A percentile compares a stretch with the other conserved stretches of the same genome.
Evolutionary conservation across 2,113 vertebrate species (phyloP).

Genomic region (Lanius ludovicianus): DNA sequence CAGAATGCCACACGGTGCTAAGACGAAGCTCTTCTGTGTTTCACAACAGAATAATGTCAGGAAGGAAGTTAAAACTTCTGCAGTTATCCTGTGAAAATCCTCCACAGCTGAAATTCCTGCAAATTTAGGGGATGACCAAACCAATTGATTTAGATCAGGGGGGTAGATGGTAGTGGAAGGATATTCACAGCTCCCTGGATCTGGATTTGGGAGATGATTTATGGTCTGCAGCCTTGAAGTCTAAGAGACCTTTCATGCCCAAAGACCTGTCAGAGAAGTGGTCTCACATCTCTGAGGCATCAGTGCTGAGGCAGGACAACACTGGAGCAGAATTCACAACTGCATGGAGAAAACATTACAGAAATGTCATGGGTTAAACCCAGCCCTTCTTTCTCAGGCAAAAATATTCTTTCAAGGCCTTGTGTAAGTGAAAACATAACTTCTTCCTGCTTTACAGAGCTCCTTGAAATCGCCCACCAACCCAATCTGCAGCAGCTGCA

Average conservation of each 20-base stretch:
- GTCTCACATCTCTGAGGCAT: neutral
- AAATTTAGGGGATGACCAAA: neutral
- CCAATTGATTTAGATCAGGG: neutral
- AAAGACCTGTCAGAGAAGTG: neutral
- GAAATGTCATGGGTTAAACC: neutral
- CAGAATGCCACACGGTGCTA: neutral
- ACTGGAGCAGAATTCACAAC: neutral
- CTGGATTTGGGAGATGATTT: neutral
- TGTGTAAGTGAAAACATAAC: neutral
- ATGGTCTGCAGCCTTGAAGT: neutral
- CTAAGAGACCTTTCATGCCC: neutral
- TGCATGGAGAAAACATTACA: neutral
- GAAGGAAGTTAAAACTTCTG: neutral
- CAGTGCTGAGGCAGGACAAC: neutral
- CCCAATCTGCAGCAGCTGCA: rapidly evolving
- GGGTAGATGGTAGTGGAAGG: neutral
- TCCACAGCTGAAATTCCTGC: neutral
- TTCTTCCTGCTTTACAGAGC: neutral
- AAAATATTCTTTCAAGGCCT: neutral
- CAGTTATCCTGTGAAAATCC: neutral
- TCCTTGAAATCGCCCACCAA: neutral
- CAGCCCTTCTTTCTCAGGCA: neutral
- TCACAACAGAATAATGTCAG: neutral
- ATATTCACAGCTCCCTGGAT: neutral
- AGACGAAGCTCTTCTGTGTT: neutral